These are phyloP conservation scores for Catostylus mosaicus DNA, from an alignment of 30 jellyfish, hydroid and myxozoan species.

Conservation along the genomic window DNA sequence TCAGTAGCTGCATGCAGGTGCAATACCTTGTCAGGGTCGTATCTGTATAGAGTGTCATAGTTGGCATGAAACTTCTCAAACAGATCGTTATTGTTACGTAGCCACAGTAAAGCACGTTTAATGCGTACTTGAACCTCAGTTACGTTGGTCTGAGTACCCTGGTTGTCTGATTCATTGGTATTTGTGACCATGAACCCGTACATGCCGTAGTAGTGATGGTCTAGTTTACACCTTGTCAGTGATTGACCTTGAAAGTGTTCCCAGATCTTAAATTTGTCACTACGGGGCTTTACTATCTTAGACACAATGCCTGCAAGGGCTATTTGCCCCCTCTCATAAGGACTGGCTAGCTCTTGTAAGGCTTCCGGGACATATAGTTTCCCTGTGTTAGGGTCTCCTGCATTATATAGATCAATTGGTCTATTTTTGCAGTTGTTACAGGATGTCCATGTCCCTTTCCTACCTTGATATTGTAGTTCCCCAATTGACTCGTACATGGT, in stretches of 20 bases:
- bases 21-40: not conserved
- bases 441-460: slow-evolving; percentile 9
- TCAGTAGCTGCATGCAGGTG: slow-evolving; percentile 8
- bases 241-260: slow-evolving; percentile 3
- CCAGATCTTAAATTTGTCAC: not conserved
- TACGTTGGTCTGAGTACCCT: not conserved
- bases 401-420: slow-evolving; percentile 3
- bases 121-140: slow-evolving; percentile 5
- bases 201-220: slow-evolving; percentile 24
- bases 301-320: slow-evolving; percentile 15
- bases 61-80: not conserved
- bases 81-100: slow-evolving; percentile 3
- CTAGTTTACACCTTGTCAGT: not conserved
- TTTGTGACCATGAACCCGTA: slow-evolving; percentile 8
- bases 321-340: slow-evolving; percentile 22
- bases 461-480: not conserved
- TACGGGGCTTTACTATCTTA: not conserved
- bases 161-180: not conserved
- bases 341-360: not conserved
- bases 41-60: slow-evolving; percentile 18
- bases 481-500: not conserved
- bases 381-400: slow-evolving; percentile 3
- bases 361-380: not conserved
- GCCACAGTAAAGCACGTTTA: slow-evolving; percentile 10
- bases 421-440: slow-evolving; percentile 17